A percentile compares a stretch with the other conserved stretches of the same genome.
phyloP scores from a whole-genome alignment of 2,888 invertebrate species.

The Stenichneumon culpator region DNA sequence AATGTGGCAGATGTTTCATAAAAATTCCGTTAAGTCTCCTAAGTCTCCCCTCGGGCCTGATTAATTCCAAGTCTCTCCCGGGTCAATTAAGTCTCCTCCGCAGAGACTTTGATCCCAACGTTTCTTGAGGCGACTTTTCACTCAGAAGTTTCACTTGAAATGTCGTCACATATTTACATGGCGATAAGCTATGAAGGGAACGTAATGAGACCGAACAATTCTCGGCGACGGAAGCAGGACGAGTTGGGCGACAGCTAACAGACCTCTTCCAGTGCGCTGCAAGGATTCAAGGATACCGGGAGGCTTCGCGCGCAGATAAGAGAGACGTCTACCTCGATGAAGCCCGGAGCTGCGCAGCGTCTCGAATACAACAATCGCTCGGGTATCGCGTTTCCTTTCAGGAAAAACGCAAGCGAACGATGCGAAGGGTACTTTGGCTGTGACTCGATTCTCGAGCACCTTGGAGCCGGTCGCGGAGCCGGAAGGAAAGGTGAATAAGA shows the following conservation, averaged over 20 bases:
- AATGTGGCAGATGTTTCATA: neutral
- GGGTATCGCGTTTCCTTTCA: neutral
- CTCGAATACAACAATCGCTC: neutral
- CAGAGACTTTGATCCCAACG: neutral
- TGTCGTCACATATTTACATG: conserved; percentile 7
- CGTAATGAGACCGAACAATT: neutral
- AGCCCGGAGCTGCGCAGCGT: neutral
- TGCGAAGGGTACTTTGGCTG: neutral
- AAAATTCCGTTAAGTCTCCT: neutral
- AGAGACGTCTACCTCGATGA: neutral
- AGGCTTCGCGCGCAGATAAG: conserved; percentile 1
- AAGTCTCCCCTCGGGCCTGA: neutral
- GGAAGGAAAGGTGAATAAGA: neutral
- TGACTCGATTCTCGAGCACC: neutral
- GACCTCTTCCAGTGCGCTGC: neutral
- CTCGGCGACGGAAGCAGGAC: neutral
- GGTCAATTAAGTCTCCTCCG: neutral
- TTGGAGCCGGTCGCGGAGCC: too few species aligned
- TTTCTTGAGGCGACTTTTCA: neutral
- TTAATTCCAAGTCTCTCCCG: neutral
- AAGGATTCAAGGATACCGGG: neutral
- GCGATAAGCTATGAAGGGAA: neutral
- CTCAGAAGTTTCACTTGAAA: neutral
- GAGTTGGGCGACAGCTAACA: neutral
- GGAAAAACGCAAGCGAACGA: neutral